Evolutionary conservation across 2,113 vertebrate species (phyloP).

Genomic region (Eidolon helvum): DNA sequence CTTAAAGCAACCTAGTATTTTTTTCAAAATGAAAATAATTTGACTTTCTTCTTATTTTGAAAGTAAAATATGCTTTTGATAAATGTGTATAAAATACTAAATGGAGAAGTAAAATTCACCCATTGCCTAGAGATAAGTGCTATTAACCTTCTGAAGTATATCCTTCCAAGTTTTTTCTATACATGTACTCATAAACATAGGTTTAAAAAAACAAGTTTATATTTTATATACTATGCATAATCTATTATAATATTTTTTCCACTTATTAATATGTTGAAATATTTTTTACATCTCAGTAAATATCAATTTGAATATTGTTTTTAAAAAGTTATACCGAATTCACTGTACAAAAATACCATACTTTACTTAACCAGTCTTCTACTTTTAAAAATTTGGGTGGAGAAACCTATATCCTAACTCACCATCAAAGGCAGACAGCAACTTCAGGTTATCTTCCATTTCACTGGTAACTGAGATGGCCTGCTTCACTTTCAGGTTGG

Average conservation of each 20-base stretch:
- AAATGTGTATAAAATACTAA: constrained; percentile 43
- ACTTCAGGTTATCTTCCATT: constrained; percentile 85
- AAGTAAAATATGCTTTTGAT: constrained; percentile 4
- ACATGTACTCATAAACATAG: constrained; percentile 13
- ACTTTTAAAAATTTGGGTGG: neutral
- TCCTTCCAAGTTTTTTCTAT: neutral
- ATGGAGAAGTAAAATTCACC: constrained; percentile 15
- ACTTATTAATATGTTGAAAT: neutral
- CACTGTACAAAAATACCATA: neutral
- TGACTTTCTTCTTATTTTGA: neutral
- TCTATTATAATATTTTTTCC: neutral
- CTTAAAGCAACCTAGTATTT: neutral
- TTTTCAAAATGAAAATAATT: constrained; percentile 33
- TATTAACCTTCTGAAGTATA: neutral
- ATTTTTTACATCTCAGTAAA: constrained; percentile 35
- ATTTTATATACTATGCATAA: neutral
- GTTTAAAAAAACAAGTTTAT: constrained; percentile 3
- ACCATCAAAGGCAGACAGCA: constrained; percentile 90
- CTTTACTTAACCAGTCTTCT: constrained; percentile 2
- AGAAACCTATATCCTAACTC: constrained; percentile 65
- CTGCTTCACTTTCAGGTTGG: constrained; percentile 98
- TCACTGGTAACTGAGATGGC: constrained; percentile 90
- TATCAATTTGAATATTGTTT: neutral
- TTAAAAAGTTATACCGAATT: neutral
- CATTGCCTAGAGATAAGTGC: neutral